phyloP scores from a whole-genome alignment of 2,797 vertebrate genomes.

The Anniella stebbinsi region DNA sequence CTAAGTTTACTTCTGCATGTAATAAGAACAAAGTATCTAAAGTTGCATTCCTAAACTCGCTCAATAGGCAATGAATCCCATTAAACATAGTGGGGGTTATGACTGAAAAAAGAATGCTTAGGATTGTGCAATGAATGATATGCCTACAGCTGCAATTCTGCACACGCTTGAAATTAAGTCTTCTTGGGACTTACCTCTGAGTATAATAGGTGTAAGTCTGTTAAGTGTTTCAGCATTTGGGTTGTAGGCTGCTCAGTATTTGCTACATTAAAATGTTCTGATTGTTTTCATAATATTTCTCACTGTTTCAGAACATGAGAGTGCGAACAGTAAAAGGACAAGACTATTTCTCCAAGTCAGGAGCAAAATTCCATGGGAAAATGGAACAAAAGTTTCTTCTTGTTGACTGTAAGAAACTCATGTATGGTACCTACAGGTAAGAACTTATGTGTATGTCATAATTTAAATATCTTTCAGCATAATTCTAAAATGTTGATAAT shows the following conservation, averaged over 20 bases:
- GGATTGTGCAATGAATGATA: not conserved
- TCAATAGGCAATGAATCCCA: not conserved
- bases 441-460: constrained; percentile 16
- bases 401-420: constrained; percentile 91
- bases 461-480: not conserved
- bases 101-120: not conserved
- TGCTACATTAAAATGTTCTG: not conserved
- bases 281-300: constrained; percentile 15
- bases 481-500: not conserved
- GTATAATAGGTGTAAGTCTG: not conserved
- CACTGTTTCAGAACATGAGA: constrained; percentile 90
- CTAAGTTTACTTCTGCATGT: not conserved
- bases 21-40: not conserved
- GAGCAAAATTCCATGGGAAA: constrained; percentile 93
- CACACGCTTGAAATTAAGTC: not conserved
- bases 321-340: constrained; percentile 94
- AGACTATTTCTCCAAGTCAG: constrained; percentile 93
- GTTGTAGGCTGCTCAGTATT: not conserved
- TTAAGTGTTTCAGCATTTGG: not conserved
- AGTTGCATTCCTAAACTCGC: not conserved
- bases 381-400: constrained; percentile 96
- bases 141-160: not conserved
- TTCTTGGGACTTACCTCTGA: not conserved
- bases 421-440: constrained; percentile 99
- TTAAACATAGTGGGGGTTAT: not conserved